phyloP scores from a whole-genome alignment of 1,140 invertebrate species.

The Microplitis mediator region DNA sequence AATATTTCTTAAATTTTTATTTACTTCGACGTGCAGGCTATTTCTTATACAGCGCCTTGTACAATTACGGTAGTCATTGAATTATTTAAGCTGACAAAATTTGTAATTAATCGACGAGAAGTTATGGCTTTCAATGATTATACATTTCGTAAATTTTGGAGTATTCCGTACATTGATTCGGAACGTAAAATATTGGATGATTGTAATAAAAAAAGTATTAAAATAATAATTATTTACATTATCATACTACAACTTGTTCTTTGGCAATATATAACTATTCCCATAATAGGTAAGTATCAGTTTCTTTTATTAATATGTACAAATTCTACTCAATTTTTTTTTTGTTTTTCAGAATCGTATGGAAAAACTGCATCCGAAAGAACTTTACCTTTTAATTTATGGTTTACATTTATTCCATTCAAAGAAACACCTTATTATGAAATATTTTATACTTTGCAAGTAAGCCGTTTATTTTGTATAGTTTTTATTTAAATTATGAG shows the following conservation, averaged over 20 bases:
- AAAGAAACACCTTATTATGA: slow-evolving; percentile 41
- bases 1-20: not conserved
- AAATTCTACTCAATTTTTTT: slow-evolving; percentile 22
- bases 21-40: slow-evolving; percentile 16
- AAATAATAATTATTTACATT: slow-evolving; percentile 6
- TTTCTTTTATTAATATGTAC: not conserved
- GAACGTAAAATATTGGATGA: slow-evolving; percentile 35
- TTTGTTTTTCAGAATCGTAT: not conserved
- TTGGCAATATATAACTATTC: slow-evolving; percentile 36
- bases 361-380: slow-evolving; percentile 24
- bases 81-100: slow-evolving; percentile 30
- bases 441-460: slow-evolving; percentile 35
- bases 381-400: slow-evolving; percentile 38
- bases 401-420: slow-evolving; percentile 33
- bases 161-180: slow-evolving; percentile 23
- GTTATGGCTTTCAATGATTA: slow-evolving; percentile 37
- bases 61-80: slow-evolving; percentile 30
- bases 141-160: slow-evolving; percentile 38
- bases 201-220: slow-evolving; percentile 32
- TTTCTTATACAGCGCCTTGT: slow-evolving; percentile 33
- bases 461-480: slow-evolving; percentile 1
- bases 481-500: no score
- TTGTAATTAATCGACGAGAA: slow-evolving; percentile 30
- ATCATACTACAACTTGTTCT: slow-evolving; percentile 21
- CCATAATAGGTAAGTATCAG: slow-evolving; percentile 36